Conservation (phyloP, 2,113 vertebrate species). For the Pristiophorus japonicus region DNA sequence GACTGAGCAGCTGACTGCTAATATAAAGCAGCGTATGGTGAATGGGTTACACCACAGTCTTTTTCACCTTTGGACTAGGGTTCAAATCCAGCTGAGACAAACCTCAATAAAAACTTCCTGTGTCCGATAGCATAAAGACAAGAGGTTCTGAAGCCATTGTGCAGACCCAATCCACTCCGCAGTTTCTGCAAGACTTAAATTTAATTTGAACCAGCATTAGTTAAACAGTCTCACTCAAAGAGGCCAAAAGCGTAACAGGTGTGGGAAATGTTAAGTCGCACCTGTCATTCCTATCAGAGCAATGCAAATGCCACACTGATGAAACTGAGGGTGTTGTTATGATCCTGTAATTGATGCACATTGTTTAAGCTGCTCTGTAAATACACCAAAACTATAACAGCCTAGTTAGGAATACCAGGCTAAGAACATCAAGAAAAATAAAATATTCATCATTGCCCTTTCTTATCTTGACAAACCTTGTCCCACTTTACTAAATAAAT, state of each 20-base stretch:
- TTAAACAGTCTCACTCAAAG: background rate
- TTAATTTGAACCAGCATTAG: too few species aligned
- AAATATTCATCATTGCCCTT: background rate
- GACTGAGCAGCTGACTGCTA: background rate
- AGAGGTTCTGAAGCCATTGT: background rate
- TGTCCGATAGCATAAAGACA: background rate
- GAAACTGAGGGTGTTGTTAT: background rate
- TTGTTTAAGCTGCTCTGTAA: background rate
- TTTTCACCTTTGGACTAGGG: background rate
- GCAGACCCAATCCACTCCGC: background rate
- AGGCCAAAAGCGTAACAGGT: background rate
- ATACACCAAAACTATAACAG: background rate
- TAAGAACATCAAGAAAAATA: background rate
- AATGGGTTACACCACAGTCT: background rate
- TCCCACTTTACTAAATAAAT: background rate
- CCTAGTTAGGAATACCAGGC: background rate
- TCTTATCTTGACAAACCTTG: background rate
- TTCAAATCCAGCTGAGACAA: background rate
- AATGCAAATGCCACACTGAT: background rate
- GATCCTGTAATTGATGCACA: background rate
- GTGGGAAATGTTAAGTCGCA: background rate
- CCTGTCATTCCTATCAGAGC: background rate
- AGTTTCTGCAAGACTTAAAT: background rate
- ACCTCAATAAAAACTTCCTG: background rate
- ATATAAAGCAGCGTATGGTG: background rate